Evolutionary conservation across 2,797 vertebrate species (phyloP).

Genomic region (Oryzias dopingdopingensis): DNA sequence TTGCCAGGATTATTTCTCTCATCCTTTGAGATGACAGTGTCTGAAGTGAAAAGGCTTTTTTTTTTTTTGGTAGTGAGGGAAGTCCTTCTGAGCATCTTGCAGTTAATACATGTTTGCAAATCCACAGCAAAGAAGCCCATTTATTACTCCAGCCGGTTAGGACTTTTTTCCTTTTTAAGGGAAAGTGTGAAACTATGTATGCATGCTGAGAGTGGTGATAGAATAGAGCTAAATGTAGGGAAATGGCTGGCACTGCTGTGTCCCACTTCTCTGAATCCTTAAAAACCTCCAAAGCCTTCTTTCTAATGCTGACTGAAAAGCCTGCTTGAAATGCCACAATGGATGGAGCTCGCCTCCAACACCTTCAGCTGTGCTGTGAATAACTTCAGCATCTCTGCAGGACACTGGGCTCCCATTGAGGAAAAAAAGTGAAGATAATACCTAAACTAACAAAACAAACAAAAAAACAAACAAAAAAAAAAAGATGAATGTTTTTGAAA

Average conservation of each 20-base stretch:
- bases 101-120: constrained; percentile 33
- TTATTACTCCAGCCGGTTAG: constrained; percentile 52
- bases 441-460: no score
- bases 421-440: neutral
- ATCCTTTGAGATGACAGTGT: constrained; percentile 48
- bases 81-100: constrained; percentile 41
- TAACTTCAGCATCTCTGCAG: constrained; percentile 37
- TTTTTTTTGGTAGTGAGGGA: constrained; percentile 32
- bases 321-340: constrained; percentile 22
- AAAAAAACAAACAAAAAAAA: no score
- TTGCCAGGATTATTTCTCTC: constrained; percentile 61
- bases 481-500: neutral
- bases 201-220: constrained; percentile 37
- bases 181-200: constrained; percentile 30
- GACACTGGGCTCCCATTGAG: constrained; percentile 16
- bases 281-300: constrained; percentile 33
- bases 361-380: constrained; percentile 36
- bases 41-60: constrained; percentile 53
- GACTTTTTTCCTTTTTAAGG: constrained; percentile 8
- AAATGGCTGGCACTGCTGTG: constrained; percentile 31
- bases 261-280: constrained; percentile 43
- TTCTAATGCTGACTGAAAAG: constrained; percentile 39
- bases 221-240: constrained; percentile 29
- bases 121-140: constrained; percentile 46
- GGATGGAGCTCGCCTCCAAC: constrained; percentile 30